Evolutionary conservation across 53 echinoderm and acorn worm species (phyloP), one percentile per base, ranked within the genome.

Genomic region (Astropecten irregularis): DNA sequence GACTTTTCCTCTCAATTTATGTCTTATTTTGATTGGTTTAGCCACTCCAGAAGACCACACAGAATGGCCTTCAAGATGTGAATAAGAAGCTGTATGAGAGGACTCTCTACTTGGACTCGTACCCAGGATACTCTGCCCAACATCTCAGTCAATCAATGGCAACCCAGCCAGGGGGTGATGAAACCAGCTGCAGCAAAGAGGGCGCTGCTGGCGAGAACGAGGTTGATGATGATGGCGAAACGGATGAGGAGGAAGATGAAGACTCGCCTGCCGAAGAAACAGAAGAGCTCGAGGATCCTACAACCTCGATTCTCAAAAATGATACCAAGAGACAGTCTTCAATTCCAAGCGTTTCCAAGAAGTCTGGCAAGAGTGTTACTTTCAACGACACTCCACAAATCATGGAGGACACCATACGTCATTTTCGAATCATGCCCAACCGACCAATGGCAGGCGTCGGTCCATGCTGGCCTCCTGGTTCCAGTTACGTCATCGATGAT

Each of bases 381-480:
- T 76, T 76, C 73, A 48, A 69, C 36, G 82, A 85, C 21, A 77
- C 69, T 8, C 86, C 88, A 2, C 88, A 90, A 28, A 59, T 65
- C 37, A 84, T 65, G 66, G 83, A 83, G 32, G 73, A 74, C 15
- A 84, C 89, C 40, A 73, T 88, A 26, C 69, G 42, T 20, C 60
- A 50, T 14, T 71, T 88, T 25, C 14, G 53, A 20, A 59, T 76
- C 37, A 66, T 1, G 4, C 65, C 86, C 18, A 87, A 81, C 27
- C 39, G 67, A 25, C 44, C 71, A 0, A 44, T 95, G 73, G 22
- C 73, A 18, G 99, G 99, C 13, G 82, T 90, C 7, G 94, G 94
- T 19, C 94, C 99, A 21, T 90, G 92, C 76, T 99, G 99, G 99
- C 99, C 99, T 18, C 94, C 94, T 2, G 88, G 99, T 58, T 82